Evolutionary conservation across 2,113 vertebrate species (phyloP), one percentile per base, ranked within the genome.

Genomic region (Aix galericulata): DNA sequence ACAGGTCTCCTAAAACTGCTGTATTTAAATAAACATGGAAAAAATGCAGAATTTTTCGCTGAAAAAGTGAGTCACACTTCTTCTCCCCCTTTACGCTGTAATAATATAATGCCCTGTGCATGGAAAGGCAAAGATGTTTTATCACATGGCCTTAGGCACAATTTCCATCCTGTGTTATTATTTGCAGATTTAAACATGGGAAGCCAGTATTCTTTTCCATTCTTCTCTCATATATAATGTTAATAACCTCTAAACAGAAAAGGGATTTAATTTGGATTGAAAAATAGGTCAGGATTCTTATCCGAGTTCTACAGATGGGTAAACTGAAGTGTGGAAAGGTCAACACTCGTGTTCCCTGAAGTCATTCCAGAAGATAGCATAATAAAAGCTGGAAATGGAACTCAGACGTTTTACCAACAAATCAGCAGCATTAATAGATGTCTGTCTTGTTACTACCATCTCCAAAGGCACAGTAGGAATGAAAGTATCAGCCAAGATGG

Each of bases 231-330:
- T 36, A 50, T 22, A 53, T 58, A 50, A 50, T 7, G 7, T 7
- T 71, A 92, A 46, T 21, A 81, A 48, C 32, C 32, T 36, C 46
- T 13, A 58, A 80, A 68, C 23, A 77, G 22, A 74, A 81, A 71
- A n/a, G 5, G 4, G 74, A 86, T 36, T 89, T 6, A 36, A 77
- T 72, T 66, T 77, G 6, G 40, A 63, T 80, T 86, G 44, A 81
- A 86, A 95, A 90, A 78, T 42, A 83, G 52, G 64, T 92, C 60
- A 86, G 22, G 62, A 94, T 67, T 88, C 56, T 88, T 48, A 88
- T 32, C 7, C 11, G 9, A 21, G 32, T 84, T 93, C 74, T 86
- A 94, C 0, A 0, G 64, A 91, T 25, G 32, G 17, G 31, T 88
- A 82, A 94, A 86, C 44, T 52, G 26, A 80, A 85, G 55, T 25